Conservation (phyloP, 1,140 invertebrate genomes). For the Gyrodactylus salaris region DNA sequence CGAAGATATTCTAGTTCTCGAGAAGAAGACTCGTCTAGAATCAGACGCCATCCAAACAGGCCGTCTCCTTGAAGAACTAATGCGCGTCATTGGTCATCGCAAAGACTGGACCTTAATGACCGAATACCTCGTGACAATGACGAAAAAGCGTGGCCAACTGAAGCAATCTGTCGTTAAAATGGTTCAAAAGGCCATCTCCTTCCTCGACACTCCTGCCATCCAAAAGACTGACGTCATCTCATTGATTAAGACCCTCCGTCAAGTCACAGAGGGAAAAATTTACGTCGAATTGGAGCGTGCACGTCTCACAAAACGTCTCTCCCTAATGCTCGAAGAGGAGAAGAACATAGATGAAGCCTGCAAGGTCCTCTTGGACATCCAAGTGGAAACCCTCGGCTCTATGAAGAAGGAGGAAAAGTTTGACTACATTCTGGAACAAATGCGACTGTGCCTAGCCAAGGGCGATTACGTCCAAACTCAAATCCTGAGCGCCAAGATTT, state of each 20-base stretch:
- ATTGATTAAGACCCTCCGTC: slow-evolving; percentile 66
- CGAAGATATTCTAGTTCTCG: background rate
- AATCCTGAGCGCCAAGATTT: slow-evolving; percentile 97
- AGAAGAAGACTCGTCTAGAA: slow-evolving; percentile 3
- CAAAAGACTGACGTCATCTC: slow-evolving; percentile 46
- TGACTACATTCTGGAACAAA: slow-evolving; percentile 83
- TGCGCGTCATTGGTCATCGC: slow-evolving; percentile 62
- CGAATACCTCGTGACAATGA: slow-evolving; percentile 60
- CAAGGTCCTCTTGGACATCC: slow-evolving; percentile 67
- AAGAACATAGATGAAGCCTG: slow-evolving; percentile 57
- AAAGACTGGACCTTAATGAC: slow-evolving; percentile 65
- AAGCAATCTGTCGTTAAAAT: slow-evolving; percentile 82
- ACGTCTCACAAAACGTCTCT: slow-evolving; percentile 58
- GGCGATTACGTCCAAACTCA: slow-evolving; percentile 85
- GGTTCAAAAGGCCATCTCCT: slow-evolving; percentile 71
- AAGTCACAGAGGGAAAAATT: slow-evolving; percentile 89
- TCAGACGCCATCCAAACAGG: slow-evolving; percentile 71
- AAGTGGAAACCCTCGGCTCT: slow-evolving; percentile 83
- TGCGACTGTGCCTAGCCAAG: slow-evolving; percentile 70
- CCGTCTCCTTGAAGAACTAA: slow-evolving; percentile 58
- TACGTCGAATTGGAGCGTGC: slow-evolving; percentile 97
- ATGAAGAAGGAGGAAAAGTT: slow-evolving; percentile 89
- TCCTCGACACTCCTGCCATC: slow-evolving; percentile 62
- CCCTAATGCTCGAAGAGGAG: slow-evolving; percentile 50
- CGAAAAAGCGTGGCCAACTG: slow-evolving; percentile 67